Base-by-base conservation (phyloP, 2,888 invertebrate genomes). In the Alloscopus bannaensis region DNA sequence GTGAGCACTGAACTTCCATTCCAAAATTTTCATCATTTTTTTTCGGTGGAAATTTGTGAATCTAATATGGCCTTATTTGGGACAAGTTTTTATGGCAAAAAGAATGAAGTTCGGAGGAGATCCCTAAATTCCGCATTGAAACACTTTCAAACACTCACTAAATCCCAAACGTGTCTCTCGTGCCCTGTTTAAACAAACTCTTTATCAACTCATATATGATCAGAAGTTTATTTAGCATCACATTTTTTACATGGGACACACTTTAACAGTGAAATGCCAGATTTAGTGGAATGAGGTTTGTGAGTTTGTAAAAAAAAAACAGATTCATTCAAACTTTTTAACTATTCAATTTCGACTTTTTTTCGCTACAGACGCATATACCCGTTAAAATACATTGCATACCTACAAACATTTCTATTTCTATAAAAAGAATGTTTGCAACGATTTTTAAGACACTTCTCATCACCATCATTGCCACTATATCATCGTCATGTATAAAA, bases 121-220 rank as follows among this genome's bases (percentile, higher is more conserved):
- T 4, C 18, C 18, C 18, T 4, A 13, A 47, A 8, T 52, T 22
- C 24, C 8, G 4, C 52, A 6, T 52, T 52, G 22, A 52, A 3
- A 26, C 22, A 18, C 22, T 52, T 18, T 59, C 29, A 59, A 31
- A 59, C 3, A 13, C n/a, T 24, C 2, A 59, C 59, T 59, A 29
- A 59, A 18, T 2, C 52, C 3, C n/a, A n/a, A 26, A 29, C n/a
- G 3, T 29, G n/a, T 26, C 18, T 31, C n/a, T 26, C 28, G 18
- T 59, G 59, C 3, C 29, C 59, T 59, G 59, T 59, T 59, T 59
- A 24, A 55, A 4, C 55, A 13, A 13, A 24, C n/a, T 47, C 18
- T 36, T 36, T 36, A 4, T 13, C 47, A 47, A 13, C 18, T 47
- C n/a, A 13, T n/a, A n/a, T 47, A 3, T 47, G 11, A 47, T 13